Conservation (phyloP, 1,140 invertebrate species). For the Drosophila setifemur region DNA sequence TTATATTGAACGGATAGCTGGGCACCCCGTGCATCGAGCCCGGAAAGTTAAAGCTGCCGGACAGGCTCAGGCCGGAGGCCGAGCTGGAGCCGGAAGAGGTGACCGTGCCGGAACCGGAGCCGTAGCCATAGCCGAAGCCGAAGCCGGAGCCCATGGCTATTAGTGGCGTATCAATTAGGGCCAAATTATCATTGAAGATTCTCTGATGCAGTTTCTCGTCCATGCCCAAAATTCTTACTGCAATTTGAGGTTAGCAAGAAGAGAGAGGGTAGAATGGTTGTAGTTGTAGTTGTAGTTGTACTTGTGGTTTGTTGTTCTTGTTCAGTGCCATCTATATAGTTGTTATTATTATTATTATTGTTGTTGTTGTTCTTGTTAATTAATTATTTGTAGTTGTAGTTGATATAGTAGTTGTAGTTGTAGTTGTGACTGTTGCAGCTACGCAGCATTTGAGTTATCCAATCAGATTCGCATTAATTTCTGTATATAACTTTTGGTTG, state of each 20-base stretch:
- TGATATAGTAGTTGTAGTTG: conserved; percentile 20
- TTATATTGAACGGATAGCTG: conserved; percentile 82
- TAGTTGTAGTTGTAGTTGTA: conserved; percentile 40
- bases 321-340: conserved; percentile 54
- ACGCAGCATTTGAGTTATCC: conserved; percentile 59
- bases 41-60: conserved; percentile 70
- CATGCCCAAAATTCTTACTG: conserved; percentile 83
- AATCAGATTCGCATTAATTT: conserved; percentile 58
- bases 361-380: conserved; percentile 3
- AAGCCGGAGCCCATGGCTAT: conserved; percentile 57
- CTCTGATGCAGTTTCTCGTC: conserved; percentile 82
- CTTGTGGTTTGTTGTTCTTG: conserved; percentile 33
- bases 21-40: conserved; percentile 74
- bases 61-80: conserved; percentile 13
- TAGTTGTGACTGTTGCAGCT: conserved; percentile 51
- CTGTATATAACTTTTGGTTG: conserved; percentile 36
- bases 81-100: conserved; percentile 28
- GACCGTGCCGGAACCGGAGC: conserved; percentile 32
- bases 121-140: not conserved
- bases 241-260: conserved; percentile 68
- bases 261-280: conserved; percentile 73
- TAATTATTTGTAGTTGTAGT: conserved; percentile 1
- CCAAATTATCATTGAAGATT: conserved; percentile 82
- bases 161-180: conserved; percentile 81
- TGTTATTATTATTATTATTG: conserved; percentile 27